A percentile compares a stretch with the other conserved stretches of the same genome.
Conservation (phyloP, 2,888 invertebrate genomes). For the Tipula vernalis region DNA sequence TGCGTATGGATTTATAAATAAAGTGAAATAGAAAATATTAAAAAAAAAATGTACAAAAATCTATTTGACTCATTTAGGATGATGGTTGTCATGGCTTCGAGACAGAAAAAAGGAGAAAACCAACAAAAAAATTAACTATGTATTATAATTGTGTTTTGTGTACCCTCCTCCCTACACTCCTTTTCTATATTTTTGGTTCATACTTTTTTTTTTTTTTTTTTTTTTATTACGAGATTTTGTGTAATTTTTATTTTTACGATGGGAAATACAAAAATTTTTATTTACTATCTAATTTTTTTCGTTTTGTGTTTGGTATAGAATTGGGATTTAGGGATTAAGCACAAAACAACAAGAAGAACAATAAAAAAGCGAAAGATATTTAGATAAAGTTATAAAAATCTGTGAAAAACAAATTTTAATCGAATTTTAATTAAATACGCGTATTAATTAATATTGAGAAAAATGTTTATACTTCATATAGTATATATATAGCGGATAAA, state of each 20-base stretch:
- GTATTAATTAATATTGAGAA: not conserved
- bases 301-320: not conserved
- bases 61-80: not conserved
- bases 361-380: not conserved
- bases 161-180: not conserved
- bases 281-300: not conserved
- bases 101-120: not conserved
- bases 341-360: not conserved
- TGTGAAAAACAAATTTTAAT: not conserved
- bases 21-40: not conserved
- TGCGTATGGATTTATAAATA: not conserved
- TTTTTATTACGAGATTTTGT: not conserved
- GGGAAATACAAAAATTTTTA: not conserved
- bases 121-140: not conserved
- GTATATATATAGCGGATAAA: not conserved
- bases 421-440: not conserved
- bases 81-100: not conserved
- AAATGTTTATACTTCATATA: not conserved
- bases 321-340: not conserved
- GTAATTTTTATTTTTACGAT: constrained; percentile 4
- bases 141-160: not conserved
- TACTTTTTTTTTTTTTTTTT: not conserved
- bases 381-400: not conserved
- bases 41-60: not conserved
- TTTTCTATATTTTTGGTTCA: not conserved